These are phyloP conservation scores for Melanostigma gelatinosum DNA, from an alignment of 2,113 vertebrate species.

Conservation along the genomic window DNA sequence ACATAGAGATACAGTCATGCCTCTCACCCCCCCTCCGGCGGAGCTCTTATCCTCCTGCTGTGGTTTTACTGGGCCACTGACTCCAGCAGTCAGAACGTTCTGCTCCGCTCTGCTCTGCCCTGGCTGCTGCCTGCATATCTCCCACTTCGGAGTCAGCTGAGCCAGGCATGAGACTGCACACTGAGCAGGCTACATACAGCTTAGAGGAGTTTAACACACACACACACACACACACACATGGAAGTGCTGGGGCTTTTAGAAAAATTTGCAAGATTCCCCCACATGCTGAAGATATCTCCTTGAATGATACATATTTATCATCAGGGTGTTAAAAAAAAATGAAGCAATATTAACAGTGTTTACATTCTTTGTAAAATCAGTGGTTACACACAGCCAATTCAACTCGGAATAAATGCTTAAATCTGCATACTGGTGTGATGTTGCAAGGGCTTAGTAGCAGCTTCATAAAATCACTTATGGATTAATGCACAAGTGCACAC, in stretches of 20 bases:
- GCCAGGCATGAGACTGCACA: slow-evolving; percentile 70
- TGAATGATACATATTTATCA: slow-evolving; percentile 34
- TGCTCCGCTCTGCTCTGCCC: slow-evolving; percentile 48
- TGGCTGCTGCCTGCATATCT: slow-evolving; percentile 56
- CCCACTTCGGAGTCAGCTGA: slow-evolving; percentile 74
- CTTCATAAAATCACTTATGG: slow-evolving; percentile 43
- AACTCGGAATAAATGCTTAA: slow-evolving; percentile 43
- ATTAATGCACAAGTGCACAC: slow-evolving; percentile 41
- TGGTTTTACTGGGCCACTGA: slow-evolving; percentile 75
- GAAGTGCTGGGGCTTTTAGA: slow-evolving; percentile 41
- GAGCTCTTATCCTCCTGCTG: slow-evolving; percentile 65
- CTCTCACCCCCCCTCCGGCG: slow-evolving; percentile 46
- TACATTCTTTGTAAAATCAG: slow-evolving; percentile 18
- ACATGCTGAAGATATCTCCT: slow-evolving; percentile 36
- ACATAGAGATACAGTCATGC: slow-evolving; percentile 52
- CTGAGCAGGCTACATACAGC: slow-evolving; percentile 60
- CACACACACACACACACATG: slow-evolving; percentile 35
- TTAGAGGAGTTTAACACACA: slow-evolving; percentile 45
- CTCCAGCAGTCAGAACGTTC: slow-evolving; percentile 64
- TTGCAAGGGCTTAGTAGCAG: slow-evolving; percentile 27
- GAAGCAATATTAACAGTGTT: slow-evolving; percentile 19
- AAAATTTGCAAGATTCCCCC: slow-evolving; percentile 48
- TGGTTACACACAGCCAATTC: slow-evolving; percentile 47
- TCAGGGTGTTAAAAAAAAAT: slow-evolving; percentile 2
- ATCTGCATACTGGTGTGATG: slow-evolving; percentile 43